phyloP scores from a whole-genome alignment of 2,888 invertebrate species.

The Cephonodes hylas region DNA sequence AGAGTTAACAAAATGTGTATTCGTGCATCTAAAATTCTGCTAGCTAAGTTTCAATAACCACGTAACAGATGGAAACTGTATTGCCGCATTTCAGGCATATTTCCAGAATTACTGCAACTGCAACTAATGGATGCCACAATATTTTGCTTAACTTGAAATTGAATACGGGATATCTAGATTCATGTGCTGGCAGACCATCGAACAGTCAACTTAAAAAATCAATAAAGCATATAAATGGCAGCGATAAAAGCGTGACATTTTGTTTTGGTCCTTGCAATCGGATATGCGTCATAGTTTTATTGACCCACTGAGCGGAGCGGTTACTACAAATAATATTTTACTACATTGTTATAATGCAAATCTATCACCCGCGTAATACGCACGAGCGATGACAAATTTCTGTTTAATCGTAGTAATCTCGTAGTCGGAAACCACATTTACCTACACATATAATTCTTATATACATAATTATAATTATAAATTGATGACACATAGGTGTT shows the following conservation, averaged over 20 bases:
- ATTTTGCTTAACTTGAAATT: too few relatives aligned
- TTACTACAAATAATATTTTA: not conserved
- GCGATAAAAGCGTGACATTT: not conserved
- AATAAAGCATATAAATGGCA: too few relatives aligned
- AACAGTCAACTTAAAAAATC: too few relatives aligned
- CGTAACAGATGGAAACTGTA: too few relatives aligned
- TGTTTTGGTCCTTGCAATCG: not conserved
- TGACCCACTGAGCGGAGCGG: not conserved
- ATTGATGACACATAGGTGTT: not conserved
- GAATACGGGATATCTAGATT: too few relatives aligned
- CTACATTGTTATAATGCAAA: not conserved
- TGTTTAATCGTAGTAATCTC: not conserved
- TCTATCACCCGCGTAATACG: not conserved
- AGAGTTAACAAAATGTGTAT: too few relatives aligned
- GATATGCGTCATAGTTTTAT: constrained; percentile 7
- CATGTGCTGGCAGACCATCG: too few relatives aligned
- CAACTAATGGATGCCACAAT: too few relatives aligned
- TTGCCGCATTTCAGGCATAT: too few relatives aligned
- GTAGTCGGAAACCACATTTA: not conserved
- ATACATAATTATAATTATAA: not conserved
- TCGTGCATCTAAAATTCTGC: too few relatives aligned
- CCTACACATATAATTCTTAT: not conserved
- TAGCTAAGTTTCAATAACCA: too few relatives aligned
- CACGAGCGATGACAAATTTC: not conserved
- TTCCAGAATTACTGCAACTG: too few relatives aligned